Evolutionary conservation across 1,140 invertebrate genomes (phyloP), one percentile per base, ranked within the genome.

Genomic region (Elymnias hypermnestra): DNA sequence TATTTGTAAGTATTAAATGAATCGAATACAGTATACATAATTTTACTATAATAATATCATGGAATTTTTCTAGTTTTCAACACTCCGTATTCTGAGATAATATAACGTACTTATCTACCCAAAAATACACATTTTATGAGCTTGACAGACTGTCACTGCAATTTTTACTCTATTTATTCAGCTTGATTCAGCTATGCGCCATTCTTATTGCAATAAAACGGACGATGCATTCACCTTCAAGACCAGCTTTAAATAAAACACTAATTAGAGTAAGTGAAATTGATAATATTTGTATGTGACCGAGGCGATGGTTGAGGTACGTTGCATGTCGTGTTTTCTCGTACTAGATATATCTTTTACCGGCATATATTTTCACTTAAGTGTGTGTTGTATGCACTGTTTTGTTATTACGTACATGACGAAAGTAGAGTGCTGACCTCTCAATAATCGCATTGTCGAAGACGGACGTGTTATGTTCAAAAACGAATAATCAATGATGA

Each of bases 1-100:
- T 83, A 83, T 83, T 84, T 84, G 83, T 86, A 86, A 86, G 83
- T 86, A 86, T 84, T 86, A 81, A 83, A 83, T 82, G 83, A 86
- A 75, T 81, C 63, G 64, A 70, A 74, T 76, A 77, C 67, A 76
- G 69, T 83, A 71, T 68, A 64, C 66, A 56, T 66, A 66, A 76
- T 66, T 64, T 70, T 74, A 72, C 49, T 58, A 60, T 71, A 64
- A 56, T 59, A 56, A 71, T 66, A 61, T 55, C 38, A 69, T 71
- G 59, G 70, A 68, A 78, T 53, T 47, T 56, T 68, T 58, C 41
- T 64, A 46, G 57, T 45, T 47, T 51, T 53, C 47, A 41, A 65
- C 41, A 51, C 72, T 75, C 53, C 49, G 50, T 53, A 76, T 69
- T 63, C 40, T 38, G 55, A 79, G 75, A 75, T 82, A n/a, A 79